Conservation (phyloP, 2,888 invertebrate species). For the Nemotelus nigrinus region DNA sequence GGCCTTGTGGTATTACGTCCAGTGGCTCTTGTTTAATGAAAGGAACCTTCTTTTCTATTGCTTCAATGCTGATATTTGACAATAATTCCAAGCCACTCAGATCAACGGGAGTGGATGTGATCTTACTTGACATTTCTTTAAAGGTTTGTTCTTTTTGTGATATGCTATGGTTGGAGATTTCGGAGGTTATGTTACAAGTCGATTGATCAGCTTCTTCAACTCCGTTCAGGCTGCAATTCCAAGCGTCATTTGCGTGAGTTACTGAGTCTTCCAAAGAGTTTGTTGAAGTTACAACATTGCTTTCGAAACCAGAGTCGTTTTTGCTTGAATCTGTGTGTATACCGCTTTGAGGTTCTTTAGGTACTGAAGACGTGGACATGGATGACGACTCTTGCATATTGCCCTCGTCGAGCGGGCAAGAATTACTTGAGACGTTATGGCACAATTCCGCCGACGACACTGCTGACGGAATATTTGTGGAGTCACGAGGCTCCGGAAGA, state of each 20-base stretch:
- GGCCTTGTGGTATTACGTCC: neutral
- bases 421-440: constrained; percentile 49
- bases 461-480: constrained; percentile 33
- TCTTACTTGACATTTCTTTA: constrained; percentile 56
- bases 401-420: constrained; percentile 26
- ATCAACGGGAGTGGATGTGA: constrained; percentile 68
- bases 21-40: constrained; percentile 61
- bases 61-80: constrained; percentile 85
- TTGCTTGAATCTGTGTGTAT: constrained; percentile 35
- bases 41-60: constrained; percentile 66
- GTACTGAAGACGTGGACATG: neutral
- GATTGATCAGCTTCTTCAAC: constrained; percentile 32
- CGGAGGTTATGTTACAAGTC: neutral
- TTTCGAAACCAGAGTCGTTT: constrained; percentile 51
- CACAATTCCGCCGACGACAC: constrained; percentile 45
- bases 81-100: constrained; percentile 83
- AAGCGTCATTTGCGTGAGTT: constrained; percentile 5
- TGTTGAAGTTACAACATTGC: constrained; percentile 51
- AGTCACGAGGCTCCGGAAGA: constrained; percentile 24
- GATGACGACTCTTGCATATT: constrained; percentile 26
- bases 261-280: constrained; percentile 50
- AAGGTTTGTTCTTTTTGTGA: constrained; percentile 51
- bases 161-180: constrained; percentile 43
- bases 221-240: constrained; percentile 28
- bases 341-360: constrained; percentile 11